Evolutionary conservation across 2,113 vertebrate genomes (phyloP).

Genomic region (Ariopsis seemanni): DNA sequence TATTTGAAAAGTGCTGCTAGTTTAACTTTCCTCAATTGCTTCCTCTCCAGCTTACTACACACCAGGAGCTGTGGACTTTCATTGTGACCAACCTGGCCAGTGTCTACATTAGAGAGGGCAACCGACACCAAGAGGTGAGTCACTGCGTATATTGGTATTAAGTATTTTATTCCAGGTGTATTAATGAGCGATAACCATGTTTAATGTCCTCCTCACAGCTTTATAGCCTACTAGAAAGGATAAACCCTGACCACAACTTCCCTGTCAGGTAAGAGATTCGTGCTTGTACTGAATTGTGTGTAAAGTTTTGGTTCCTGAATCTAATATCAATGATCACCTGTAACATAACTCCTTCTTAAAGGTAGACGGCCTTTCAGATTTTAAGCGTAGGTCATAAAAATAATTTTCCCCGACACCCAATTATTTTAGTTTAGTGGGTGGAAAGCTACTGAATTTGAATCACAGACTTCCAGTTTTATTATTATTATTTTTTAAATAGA

Average conservation of each 20-base stretch:
- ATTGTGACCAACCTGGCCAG: conserved; percentile 98
- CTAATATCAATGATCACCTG: neutral
- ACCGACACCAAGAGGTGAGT: conserved; percentile 92
- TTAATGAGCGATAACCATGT: neutral
- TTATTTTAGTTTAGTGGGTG: too few relatives aligned
- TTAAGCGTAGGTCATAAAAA: too few relatives aligned
- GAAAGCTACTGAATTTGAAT: too few relatives aligned
- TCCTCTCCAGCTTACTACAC: conserved; percentile 87
- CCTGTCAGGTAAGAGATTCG: conserved; percentile 85
- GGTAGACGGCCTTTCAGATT: neutral
- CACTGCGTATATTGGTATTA: neutral
- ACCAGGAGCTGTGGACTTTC: conserved; percentile 97
- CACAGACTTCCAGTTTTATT: too few relatives aligned
- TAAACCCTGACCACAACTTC: conserved; percentile 98
- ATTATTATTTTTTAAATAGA: too few relatives aligned
- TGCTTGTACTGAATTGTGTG: neutral
- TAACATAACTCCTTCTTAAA: neutral
- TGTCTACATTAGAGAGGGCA: conserved; percentile 97
- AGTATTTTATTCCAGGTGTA: neutral
- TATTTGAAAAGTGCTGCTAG: neutral
- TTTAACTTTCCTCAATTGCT: neutral
- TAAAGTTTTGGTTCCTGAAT: neutral
- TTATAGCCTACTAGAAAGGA: conserved; percentile 93
- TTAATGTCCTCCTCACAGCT: conserved; percentile 70
- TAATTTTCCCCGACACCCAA: too few relatives aligned